A percentile compares a stretch with the other conserved stretches of the same genome.
phyloP scores from a whole-genome alignment of 2,888 invertebrate species.

The Anticlea derivata region DNA sequence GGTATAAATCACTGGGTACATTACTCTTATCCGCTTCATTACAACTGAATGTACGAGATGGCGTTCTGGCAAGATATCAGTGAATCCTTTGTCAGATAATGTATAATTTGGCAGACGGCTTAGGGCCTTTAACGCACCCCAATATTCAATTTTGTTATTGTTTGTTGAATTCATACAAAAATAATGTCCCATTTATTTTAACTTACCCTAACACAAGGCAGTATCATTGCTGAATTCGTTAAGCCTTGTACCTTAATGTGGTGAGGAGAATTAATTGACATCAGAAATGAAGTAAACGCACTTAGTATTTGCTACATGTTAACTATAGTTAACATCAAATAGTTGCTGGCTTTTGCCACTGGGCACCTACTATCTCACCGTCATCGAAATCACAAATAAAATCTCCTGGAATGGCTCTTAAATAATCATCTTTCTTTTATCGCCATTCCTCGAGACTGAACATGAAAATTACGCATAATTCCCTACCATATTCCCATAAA shows the following conservation, averaged over 20 bases:
- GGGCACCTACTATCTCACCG: not conserved
- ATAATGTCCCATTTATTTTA: no score
- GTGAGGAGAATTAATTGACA: no score
- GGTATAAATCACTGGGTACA: not conserved
- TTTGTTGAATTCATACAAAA: no score
- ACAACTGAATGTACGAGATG: not conserved
- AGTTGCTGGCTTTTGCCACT: not conserved
- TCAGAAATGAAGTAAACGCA: no score
- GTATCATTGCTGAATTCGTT: no score
- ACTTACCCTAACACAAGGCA: no score
- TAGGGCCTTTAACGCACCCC: no score
- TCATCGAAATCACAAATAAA: conserved; percentile 15
- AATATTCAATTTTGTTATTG: no score
- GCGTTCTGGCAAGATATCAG: not conserved
- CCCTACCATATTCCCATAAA: conserved; percentile 39
- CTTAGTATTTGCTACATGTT: no score
- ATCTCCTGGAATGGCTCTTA: conserved; percentile 21
- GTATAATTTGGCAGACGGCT: not conserved
- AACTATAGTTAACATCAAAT: no score
- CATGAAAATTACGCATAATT: conserved; percentile 45
- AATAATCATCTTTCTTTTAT: conserved; percentile 32
- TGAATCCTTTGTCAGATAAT: not conserved
- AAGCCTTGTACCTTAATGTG: no score
- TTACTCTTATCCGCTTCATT: conserved; percentile 2
- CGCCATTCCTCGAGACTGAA: conserved; percentile 26